A percentile compares a stretch with the other conserved stretches of the same genome.
phyloP scores from a whole-genome alignment of 2,113 vertebrate species.

The Scolopax mira region DNA sequence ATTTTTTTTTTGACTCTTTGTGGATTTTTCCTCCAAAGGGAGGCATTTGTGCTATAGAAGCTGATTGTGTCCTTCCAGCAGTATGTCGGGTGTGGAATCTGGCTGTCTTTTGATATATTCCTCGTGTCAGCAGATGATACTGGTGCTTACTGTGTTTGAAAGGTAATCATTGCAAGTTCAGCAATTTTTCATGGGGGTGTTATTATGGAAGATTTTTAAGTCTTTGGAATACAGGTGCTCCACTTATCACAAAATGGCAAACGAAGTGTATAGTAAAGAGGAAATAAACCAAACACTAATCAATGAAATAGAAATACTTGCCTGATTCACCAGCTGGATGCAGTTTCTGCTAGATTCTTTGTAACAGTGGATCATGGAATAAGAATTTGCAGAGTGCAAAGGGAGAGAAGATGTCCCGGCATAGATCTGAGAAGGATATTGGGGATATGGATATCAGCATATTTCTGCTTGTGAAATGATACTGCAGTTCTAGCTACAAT shows the following conservation, averaged over 20 bases:
- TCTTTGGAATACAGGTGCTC: not conserved
- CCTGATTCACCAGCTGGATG: not conserved
- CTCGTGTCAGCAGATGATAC: not conserved
- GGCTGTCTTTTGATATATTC: not conserved
- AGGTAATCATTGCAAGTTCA: not conserved
- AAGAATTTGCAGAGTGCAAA: not conserved
- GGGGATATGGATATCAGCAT: conserved; percentile 10
- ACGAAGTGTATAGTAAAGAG: not conserved
- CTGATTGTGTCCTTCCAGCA: conserved; percentile 36
- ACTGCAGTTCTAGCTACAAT: not conserved
- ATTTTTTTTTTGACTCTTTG: not conserved
- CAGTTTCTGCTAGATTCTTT: not conserved
- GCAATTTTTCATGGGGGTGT: not conserved
- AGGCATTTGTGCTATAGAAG: not conserved
- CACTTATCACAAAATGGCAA: not conserved
- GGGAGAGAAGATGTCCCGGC: not conserved
- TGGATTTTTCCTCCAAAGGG: not conserved
- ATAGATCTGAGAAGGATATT: conserved; percentile 1
- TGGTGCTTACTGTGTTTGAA: conserved; percentile 1
- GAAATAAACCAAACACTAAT: not conserved
- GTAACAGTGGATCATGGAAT: not conserved
- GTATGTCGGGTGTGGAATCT: not conserved
- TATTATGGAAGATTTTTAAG: not conserved
- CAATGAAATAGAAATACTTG: not conserved
- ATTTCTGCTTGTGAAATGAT: conserved; percentile 32